Evolutionary conservation across 2,888 invertebrate species (phyloP).

Genomic region (Lathronympha strigana): DNA sequence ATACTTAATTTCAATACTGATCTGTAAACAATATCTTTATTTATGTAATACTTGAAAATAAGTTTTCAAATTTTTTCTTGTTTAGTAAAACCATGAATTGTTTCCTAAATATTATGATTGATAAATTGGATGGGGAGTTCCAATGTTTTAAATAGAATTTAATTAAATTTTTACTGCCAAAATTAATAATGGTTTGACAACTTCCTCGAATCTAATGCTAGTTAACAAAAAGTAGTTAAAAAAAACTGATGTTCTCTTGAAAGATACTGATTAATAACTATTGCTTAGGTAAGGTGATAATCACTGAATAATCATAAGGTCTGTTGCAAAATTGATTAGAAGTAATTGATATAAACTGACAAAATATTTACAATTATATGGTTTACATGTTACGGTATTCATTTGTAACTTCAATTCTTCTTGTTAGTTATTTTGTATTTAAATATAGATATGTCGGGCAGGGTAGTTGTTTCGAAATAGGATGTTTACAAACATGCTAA

Average conservation of each 20-base stretch:
- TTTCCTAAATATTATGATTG: constrained; percentile 1
- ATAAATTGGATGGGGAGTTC: constrained; percentile 1
- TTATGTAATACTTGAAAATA: constrained; percentile 14
- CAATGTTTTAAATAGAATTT: neutral
- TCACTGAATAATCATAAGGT: constrained; percentile 67
- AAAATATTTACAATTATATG: constrained; percentile 48
- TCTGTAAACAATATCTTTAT: constrained; percentile 5
- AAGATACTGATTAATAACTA: constrained; percentile 66
- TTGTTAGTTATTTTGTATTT: constrained; percentile 67
- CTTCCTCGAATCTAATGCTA: constrained; percentile 27
- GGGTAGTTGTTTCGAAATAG: constrained; percentile 27
- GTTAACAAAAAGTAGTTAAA: constrained; percentile 61
- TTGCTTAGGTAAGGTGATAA: constrained; percentile 72
- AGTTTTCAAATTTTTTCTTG: neutral
- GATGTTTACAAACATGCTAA: constrained; percentile 2
- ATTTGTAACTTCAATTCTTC: constrained; percentile 57
- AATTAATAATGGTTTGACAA: constrained; percentile 18
- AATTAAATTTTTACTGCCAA: constrained; percentile 32
- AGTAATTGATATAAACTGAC: constrained; percentile 50
- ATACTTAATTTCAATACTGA: constrained; percentile 21
- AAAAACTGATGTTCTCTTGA: constrained; percentile 67
- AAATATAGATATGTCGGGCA: constrained; percentile 42
- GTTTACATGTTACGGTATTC: constrained; percentile 23
- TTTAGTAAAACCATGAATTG: constrained; percentile 17
- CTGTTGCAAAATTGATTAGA: constrained; percentile 70